Evolutionary conservation across 2,888 invertebrate genomes (phyloP), one percentile per base, ranked within the genome.

Genomic region (Hirudinaria manillensis): DNA sequence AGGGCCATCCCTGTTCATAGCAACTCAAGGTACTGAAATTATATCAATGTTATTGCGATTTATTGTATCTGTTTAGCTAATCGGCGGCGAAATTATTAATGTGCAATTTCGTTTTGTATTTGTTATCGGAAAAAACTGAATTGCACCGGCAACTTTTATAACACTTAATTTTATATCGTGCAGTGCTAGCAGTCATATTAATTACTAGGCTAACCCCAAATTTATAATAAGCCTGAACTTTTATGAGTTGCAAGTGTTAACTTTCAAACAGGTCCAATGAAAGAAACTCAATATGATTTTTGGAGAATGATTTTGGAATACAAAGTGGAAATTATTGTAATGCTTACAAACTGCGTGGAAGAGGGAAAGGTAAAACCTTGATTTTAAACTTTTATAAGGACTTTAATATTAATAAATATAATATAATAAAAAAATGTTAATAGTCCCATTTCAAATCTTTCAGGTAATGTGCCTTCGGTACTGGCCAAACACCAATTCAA

Each of bases 271-370:
- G 77, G 77, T 24, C 76, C 77, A n/a, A 77, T 45, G 24, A 45
- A 72, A 45, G 24, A 91, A 66, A 96, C 96, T 3, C 91, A 95
- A 83, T 93, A 93, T 84, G 93, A 93, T 79, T 96, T 94, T 87
- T 97, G 96, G 96, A 89, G 94, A 70, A 96, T 97, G 96, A 91
- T 97, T 80, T 96, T 95, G 94, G 95, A 96, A 83, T 95, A 96
- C 85, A 89, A 92, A 38, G 93, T 94, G 76, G 91, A 91, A 82
- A 93, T 95, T 74, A 91, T 97, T 82, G 94, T 97, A 77, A 97
- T 97, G 96, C 96, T 97, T 80, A 97, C 96, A 65, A 96, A 96
- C 88, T 89, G 96, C 75, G 92, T 94, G 76, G 96, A 96, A 87
- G 88, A 93, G 78, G 96, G 93, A 81, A 88, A 93, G 87, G 93